Evolutionary conservation across 2,888 invertebrate genomes (phyloP), one percentile per base, ranked within the genome.

Genomic region (Dryococelus australis): DNA sequence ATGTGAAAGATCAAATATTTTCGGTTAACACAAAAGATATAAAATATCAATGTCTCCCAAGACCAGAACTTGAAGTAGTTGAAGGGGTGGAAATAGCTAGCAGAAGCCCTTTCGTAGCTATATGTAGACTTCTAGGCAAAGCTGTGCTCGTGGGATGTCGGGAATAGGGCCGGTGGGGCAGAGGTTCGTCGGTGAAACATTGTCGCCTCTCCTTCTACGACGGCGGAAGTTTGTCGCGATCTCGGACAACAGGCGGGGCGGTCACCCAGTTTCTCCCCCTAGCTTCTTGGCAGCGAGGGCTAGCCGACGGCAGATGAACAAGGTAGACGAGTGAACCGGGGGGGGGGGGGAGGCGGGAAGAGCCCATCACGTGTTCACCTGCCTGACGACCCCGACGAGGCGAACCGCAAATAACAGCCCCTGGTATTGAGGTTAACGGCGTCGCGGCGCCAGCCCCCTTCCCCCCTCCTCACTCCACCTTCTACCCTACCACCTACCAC

Each of bases 351-450:
- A 65, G 20, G 20, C 13, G 20, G 65, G 10, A 6, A 24, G 65
- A n/a, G 3, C 24, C 24, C 24, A 3, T 0, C n/a, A 65, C 65
- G 65, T 65, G 65, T 8, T 65, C 65, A n/a, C 24, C 24, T 65
- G 65, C 65, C 65, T n/a, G n/a, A 24, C 65, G 65, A 10, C 65
- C 65, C 65, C 24, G 65, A 65, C 20, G 65, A 65, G 65, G n/a
- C 65, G 65, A 51, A 20, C 20, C 65, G 65, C 65, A 65, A 65
- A 65, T 65, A 65, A 65, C 65, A n/a, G 10, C 47, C 6, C 65
- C n/a, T 24, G n/a, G 65, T 65, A 65, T 65, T n/a, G 65, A 65
- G 65, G 65, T 65, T n/a, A n/a, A 65, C 65, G 65, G 65, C 65
- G 65, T 65, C 65, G 65, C 65, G 65, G n/a, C n/a, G 65, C 65